A percentile compares a stretch with the other conserved stretches of the same genome.
These are phyloP conservation scores for Gallinago jamesoni DNA, from an alignment of 2,113 vertebrate genomes.

Conservation along the genomic window DNA sequence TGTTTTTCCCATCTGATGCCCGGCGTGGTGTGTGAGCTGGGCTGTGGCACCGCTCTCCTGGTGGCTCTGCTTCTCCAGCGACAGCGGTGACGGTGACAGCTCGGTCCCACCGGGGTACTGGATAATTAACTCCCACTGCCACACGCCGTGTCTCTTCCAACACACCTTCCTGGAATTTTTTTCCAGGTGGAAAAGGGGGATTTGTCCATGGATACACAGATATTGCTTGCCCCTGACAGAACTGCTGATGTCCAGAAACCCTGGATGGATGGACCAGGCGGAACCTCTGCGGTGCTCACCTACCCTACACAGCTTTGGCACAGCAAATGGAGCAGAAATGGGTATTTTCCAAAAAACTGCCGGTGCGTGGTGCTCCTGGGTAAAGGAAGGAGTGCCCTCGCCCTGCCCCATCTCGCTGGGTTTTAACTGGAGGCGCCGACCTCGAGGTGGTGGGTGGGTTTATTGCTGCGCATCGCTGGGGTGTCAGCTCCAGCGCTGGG, in stretches of 20 bases:
- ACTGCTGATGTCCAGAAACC: neutral
- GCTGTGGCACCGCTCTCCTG: neutral
- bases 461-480: accelerated
- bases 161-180: neutral
- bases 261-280: neutral
- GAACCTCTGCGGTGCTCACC: accelerated
- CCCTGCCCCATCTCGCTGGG: accelerated
- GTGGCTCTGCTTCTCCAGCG: neutral
- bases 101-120: neutral
- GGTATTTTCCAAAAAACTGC: neutral
- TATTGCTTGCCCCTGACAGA: neutral
- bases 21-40: accelerated
- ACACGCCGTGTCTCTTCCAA: accelerated
- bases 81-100: accelerated
- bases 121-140: neutral
- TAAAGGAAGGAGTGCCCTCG: neutral
- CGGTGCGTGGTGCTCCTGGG: neutral
- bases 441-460: neutral
- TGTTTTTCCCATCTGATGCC: neutral
- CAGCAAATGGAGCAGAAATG: neutral
- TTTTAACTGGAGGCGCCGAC: neutral
- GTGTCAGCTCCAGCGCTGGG: neutral
- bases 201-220: neutral
- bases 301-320: neutral
- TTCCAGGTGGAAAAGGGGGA: neutral